Evolutionary conservation across 2,113 vertebrate species (phyloP).

Genomic region (Peromyscus californicus): DNA sequence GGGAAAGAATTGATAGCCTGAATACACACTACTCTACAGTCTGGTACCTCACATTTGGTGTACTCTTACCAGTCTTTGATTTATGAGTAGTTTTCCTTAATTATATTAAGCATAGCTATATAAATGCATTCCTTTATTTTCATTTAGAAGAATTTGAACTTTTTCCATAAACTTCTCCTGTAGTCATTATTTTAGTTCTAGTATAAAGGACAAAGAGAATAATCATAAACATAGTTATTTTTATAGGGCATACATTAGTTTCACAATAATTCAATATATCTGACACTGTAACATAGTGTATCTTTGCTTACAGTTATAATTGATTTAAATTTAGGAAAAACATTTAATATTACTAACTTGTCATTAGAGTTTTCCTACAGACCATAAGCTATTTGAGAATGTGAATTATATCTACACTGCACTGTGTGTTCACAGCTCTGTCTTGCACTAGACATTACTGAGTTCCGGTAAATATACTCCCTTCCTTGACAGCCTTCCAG

Average conservation of each 20-base stretch:
- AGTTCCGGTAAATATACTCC: slow-evolving; percentile 13
- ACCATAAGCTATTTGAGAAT: neutral
- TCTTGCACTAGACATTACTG: neutral
- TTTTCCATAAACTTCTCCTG: neutral
- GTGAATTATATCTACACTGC: neutral
- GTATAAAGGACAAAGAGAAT: neutral
- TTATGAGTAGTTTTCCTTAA: neutral
- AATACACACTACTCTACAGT: neutral
- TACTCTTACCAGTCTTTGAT: neutral
- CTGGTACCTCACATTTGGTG: neutral
- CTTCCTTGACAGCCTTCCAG: neutral
- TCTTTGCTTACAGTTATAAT: slow-evolving; percentile 21
- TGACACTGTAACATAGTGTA: neutral
- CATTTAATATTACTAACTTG: neutral
- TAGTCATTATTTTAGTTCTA: slow-evolving; percentile 49
- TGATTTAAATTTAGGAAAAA: slow-evolving; percentile 32
- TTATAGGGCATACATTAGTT: neutral
- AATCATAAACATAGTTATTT: slow-evolving; percentile 33
- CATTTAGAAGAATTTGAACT: neutral
- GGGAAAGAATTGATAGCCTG: neutral
- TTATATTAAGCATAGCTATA: neutral
- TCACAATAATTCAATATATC: neutral
- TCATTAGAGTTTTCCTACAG: neutral
- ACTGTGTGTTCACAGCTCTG: neutral
- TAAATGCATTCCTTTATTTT: neutral